Base-by-base conservation (phyloP, 1,140 invertebrate genomes). In the Armadillidium nasatum region DNA sequence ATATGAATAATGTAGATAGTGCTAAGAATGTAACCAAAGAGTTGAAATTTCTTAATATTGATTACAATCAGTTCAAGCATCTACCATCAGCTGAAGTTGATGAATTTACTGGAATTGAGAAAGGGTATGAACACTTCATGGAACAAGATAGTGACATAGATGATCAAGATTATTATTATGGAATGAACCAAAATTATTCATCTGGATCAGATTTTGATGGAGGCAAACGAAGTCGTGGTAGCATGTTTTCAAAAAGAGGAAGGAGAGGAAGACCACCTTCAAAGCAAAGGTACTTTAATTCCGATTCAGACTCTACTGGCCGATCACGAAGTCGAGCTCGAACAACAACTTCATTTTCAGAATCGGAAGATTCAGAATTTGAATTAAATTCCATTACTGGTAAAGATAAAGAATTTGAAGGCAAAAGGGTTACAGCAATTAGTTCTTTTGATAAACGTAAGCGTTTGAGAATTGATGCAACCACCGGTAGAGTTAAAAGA, bases 1-100 rank as follows among this genome's bases (percentile, higher is more conserved):
- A 90, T 81, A 80, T 90, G 15, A 85, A 88, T 15, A 87, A 89
- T 77, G 86, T 87, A 0, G 87, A 89, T 73, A 85, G 87, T 43
- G 88, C 88, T 81, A 85, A 88, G 22, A 88, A 88, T 78, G 85
- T 86, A 15, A 87, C 88, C 71, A 89, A 88, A 50, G 88, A 89
- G 77, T 82, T 90, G 6, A 90, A 90, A 81, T 90, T 87, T 82
- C 82, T 90, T 0, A 89, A 90, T 75, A 88, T 90, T 72, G 89
- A 90, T 83, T 90, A 90, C 79, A 88, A 87, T 44, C 88, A 88
- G 79, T 90, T 89, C 80, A 87, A 87, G 78, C 85, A 88, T 82
- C 87, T 87, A 82, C 88, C 88, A 4, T 75, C 70, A 44, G 75
- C 86, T 22, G 86, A 87, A 60, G 75, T 81, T 21, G 79, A 80